Evolutionary conservation across 2,113 vertebrate genomes (phyloP).

Genomic region (Microcebus murinus): DNA sequence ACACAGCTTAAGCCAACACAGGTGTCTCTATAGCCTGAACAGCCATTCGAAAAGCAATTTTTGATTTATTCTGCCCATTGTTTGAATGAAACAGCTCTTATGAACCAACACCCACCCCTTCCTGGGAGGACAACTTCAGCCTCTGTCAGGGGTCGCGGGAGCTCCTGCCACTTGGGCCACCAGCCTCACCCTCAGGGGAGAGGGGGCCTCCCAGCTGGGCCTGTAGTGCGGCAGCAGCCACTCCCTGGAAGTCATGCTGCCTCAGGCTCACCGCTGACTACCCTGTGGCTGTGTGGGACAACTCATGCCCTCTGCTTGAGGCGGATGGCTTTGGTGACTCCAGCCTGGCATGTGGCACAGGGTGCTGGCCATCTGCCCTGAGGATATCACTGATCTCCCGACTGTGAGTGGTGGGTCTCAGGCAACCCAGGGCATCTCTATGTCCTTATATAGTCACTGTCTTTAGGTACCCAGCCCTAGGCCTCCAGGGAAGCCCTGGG

Average conservation of each 20-base stretch:
- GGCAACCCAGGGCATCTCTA: not conserved
- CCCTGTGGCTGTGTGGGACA: not conserved
- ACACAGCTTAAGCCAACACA: conserved; percentile 6
- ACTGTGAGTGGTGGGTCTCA: not conserved
- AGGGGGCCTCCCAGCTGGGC: not conserved
- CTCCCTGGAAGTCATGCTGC: not conserved
- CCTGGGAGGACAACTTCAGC: not conserved
- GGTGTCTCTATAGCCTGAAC: conserved; percentile 17
- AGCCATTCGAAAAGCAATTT: conserved; percentile 20
- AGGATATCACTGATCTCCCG: not conserved
- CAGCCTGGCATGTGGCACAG: not conserved
- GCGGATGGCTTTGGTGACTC: not conserved
- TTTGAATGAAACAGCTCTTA: conserved; percentile 20
- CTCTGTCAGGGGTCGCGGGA: not conserved
- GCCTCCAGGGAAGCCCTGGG: not conserved
- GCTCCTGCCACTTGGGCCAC: not conserved
- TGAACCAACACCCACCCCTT: not conserved
- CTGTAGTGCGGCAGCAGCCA: not conserved
- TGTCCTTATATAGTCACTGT: not conserved
- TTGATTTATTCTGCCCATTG: conserved; percentile 5
- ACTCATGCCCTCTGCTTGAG: not conserved
- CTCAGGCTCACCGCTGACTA: not conserved
- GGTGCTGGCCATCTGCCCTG: fast-evolving
- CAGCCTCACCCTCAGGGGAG: not conserved
- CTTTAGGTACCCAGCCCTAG: not conserved